phyloP scores from a whole-genome alignment of 92 coral and sea anemone species.

The Porites evermanni region DNA sequence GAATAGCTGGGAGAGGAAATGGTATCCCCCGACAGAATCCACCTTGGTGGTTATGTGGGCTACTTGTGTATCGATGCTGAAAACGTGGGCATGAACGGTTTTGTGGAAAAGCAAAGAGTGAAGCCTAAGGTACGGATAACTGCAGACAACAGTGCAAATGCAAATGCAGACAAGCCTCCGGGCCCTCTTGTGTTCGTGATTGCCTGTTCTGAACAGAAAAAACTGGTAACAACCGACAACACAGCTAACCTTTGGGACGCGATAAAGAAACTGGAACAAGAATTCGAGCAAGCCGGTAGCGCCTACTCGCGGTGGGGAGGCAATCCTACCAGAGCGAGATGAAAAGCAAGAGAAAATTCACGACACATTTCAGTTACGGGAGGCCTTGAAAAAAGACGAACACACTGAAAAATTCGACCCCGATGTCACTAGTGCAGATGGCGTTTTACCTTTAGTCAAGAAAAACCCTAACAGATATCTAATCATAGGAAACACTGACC shows the following conservation, averaged over 20 bases:
- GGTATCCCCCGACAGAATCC: neutral
- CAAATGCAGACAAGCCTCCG: neutral
- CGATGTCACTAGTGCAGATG: neutral
- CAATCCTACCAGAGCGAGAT: neutral
- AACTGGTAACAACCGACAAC: neutral
- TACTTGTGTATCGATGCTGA: neutral
- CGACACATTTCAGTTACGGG: conserved; percentile 1
- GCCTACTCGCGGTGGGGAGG: conserved; percentile 6
- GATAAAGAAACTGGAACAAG: neutral
- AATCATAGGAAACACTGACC: neutral
- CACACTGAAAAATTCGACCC: conserved; percentile 1
- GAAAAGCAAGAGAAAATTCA: neutral
- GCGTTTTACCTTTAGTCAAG: neutral
- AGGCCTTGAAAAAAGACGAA: neutral
- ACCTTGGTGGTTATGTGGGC: neutral
- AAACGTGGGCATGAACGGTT: conserved; percentile 6
- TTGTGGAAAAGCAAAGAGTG: neutral
- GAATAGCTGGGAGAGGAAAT: neutral
- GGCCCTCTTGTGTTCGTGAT: conserved; percentile 15
- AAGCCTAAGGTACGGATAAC: neutral
- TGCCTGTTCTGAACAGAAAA: conserved; percentile 2
- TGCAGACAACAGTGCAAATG: neutral
- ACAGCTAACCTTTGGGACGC: neutral
- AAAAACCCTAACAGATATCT: neutral
- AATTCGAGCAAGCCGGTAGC: neutral